A percentile compares a stretch with the other conserved stretches of the same genome.
Conservation (phyloP, 2,888 invertebrate genomes). For the Brachynemurus nebulosus region DNA sequence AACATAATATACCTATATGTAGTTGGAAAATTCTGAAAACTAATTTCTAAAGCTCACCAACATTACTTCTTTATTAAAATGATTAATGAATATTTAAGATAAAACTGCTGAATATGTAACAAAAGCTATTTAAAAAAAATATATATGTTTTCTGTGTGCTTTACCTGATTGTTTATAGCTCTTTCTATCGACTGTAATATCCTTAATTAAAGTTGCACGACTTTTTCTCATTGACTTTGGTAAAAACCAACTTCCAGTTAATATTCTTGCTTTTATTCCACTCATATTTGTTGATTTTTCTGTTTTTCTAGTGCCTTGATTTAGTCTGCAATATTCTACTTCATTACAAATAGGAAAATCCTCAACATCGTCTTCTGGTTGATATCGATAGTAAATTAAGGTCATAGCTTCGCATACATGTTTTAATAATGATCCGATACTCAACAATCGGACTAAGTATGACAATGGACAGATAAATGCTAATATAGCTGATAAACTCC, state of each 20-base stretch:
- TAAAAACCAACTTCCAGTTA: constrained; percentile 38
- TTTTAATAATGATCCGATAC: constrained; percentile 39
- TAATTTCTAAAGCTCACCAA: too few species aligned
- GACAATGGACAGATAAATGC: constrained; percentile 48
- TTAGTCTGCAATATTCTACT: constrained; percentile 36
- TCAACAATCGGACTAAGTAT: constrained; percentile 44
- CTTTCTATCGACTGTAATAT: constrained; percentile 9
- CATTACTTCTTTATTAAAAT: too few species aligned
- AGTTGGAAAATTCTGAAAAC: too few species aligned
- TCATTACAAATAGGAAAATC: constrained; percentile 36
- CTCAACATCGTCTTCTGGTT: constrained; percentile 39
- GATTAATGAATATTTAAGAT: too few species aligned
- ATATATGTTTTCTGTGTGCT: too few species aligned
- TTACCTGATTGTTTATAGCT: constrained; percentile 11
- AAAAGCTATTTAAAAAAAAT: too few species aligned
- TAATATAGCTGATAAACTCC: constrained; percentile 44
- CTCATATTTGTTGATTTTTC: constrained; percentile 26
- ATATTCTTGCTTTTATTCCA: constrained; percentile 27
- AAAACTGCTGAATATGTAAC: too few species aligned
- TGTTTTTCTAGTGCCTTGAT: constrained; percentile 13
- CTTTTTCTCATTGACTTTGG: constrained; percentile 37
- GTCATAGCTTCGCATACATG: constrained; percentile 36
- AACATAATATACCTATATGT: too few species aligned
- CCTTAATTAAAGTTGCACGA: constrained; percentile 20
- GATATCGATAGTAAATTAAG: constrained; percentile 39